These are phyloP conservation scores for Drosophila carrolli DNA, from an alignment of 1,140 invertebrate genomes.

Conservation along the genomic window DNA sequence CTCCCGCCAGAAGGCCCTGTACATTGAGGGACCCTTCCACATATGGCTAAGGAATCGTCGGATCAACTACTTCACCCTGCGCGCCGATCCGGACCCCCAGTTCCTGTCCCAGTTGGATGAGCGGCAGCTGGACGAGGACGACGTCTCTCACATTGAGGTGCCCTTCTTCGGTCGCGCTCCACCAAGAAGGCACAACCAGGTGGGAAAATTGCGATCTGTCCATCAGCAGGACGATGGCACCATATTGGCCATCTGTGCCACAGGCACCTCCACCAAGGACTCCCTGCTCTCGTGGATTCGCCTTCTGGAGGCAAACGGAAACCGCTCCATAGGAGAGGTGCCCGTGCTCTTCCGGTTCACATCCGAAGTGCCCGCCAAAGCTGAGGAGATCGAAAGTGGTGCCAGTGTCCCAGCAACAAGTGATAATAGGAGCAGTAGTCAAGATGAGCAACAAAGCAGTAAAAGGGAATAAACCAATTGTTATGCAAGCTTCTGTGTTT, in stretches of 20 bases:
- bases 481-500: slow-evolving; percentile 14
- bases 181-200: slow-evolving; percentile 75
- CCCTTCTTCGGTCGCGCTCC: slow-evolving; percentile 85
- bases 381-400: slow-evolving; percentile 61
- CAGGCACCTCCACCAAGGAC: slow-evolving; percentile 94
- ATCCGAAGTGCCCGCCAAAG: slow-evolving; percentile 74
- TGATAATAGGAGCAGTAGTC: slow-evolving; percentile 30
- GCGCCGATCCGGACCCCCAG: slow-evolving; percentile 87
- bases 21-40: slow-evolving; percentile 94
- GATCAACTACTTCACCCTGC: slow-evolving; percentile 94
- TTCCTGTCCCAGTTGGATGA: slow-evolving; percentile 64
- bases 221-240: slow-evolving; percentile 98
- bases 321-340: slow-evolving; percentile 90
- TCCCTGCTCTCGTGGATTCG: slow-evolving; percentile 97
- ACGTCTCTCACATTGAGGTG: slow-evolving; percentile 88
- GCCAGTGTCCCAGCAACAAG: slow-evolving; percentile 44
- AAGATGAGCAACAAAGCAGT: slow-evolving; percentile 14
- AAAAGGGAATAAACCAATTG: slow-evolving; percentile 55
- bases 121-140: slow-evolving; percentile 84
- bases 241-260: slow-evolving; percentile 93
- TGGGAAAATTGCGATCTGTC: slow-evolving; percentile 87
- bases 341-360: slow-evolving; percentile 92
- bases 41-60: slow-evolving; percentile 91
- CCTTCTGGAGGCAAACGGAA: slow-evolving; percentile 90
- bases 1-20: slow-evolving; percentile 89